Conservation (phyloP, 2,888 invertebrate species). For the Amphipyra berbera region DNA sequence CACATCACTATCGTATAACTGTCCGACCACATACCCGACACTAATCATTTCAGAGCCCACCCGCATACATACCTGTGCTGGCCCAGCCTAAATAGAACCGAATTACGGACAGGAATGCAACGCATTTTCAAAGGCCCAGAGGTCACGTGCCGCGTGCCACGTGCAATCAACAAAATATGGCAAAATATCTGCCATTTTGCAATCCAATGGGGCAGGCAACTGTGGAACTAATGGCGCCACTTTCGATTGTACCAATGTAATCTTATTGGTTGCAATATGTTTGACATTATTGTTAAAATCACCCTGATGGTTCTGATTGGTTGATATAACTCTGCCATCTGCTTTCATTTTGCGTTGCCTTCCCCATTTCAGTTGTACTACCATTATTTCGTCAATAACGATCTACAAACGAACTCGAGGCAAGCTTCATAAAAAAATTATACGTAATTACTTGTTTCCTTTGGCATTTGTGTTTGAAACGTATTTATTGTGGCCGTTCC, state of each 20-base stretch:
- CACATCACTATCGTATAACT: constrained; percentile 22
- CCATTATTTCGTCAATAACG: constrained; percentile 60
- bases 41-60: constrained; percentile 33
- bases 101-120: constrained; percentile 18
- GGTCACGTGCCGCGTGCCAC: constrained; percentile 9
- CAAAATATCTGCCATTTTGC: constrained; percentile 47
- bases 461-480: constrained; percentile 41
- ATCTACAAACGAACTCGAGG: constrained; percentile 48
- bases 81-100: constrained; percentile 8
- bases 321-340: too few relatives aligned
- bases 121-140: constrained; percentile 10
- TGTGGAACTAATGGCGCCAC: too few relatives aligned
- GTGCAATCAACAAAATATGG: constrained; percentile 29
- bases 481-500: constrained; percentile 30
- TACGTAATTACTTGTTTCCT: constrained; percentile 57
- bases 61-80: neutral
- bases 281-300: too few relatives aligned
- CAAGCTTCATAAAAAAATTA: constrained; percentile 55
- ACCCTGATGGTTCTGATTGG: too few relatives aligned
- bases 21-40: constrained; percentile 25
- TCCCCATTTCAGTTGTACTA: constrained; percentile 45
- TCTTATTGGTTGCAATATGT: too few relatives aligned
- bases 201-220: too few relatives aligned
- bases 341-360: too few relatives aligned
- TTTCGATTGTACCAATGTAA: too few relatives aligned